Percentiles rank a stretch among this genome's conserved stretches.
Evolutionary conservation across 2,113 vertebrate species (phyloP).

Genomic region (Dicaeum eximium): DNA sequence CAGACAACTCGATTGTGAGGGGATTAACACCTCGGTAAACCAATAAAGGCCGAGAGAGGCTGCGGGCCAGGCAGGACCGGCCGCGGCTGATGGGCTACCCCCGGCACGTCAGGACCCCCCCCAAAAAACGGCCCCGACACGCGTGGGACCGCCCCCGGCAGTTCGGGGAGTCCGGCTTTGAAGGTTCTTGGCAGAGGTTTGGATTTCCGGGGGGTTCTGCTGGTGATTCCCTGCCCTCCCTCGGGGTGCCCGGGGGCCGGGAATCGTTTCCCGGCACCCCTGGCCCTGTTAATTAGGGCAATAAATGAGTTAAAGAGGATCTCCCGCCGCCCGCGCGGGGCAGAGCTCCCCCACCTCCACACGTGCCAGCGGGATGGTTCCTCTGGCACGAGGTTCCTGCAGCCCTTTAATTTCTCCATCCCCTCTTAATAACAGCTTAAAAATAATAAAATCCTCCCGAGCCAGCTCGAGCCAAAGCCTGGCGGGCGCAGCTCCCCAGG

Average conservation of each 20-base stretch:
- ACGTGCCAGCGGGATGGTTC: neutral
- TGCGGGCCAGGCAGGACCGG: slow-evolving; percentile 2
- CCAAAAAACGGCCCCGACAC: neutral
- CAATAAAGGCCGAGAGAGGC: slow-evolving; percentile 64
- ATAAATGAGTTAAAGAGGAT: neutral
- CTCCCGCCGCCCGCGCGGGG: neutral
- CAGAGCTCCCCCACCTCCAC: neutral
- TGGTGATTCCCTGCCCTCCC: rapidly evolving
- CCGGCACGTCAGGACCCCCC: neutral
- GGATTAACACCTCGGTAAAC: slow-evolving; percentile 81
- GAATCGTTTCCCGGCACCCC: neutral
- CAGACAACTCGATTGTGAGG: slow-evolving; percentile 67
- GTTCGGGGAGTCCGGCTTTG: neutral
- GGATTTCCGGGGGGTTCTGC: neutral
- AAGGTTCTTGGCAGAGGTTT: neutral
- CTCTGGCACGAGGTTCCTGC: neutral
- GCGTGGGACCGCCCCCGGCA: neutral
- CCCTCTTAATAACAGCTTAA: neutral
- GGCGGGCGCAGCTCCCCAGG: neutral
- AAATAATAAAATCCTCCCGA: neutral
- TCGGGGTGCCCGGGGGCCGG: neutral
- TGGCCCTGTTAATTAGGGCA: neutral
- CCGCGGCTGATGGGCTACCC: neutral
- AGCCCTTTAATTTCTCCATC: neutral
- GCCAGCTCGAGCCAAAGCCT: neutral